Evolutionary conservation across 2,113 vertebrate genomes (phyloP).

Genomic region (Cochlearius cochlearius): DNA sequence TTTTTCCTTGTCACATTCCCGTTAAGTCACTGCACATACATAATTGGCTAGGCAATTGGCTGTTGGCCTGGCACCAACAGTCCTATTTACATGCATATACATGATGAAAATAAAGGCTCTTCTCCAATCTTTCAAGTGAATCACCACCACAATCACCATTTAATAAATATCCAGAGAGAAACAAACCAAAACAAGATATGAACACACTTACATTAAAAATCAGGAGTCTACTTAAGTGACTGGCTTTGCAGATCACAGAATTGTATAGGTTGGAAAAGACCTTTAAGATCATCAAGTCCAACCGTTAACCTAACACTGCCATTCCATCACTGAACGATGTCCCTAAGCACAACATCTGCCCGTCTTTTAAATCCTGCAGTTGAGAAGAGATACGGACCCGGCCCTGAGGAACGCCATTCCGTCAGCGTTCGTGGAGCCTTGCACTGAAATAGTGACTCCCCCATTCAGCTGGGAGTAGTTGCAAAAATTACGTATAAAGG

Average conservation of each 20-base stretch:
- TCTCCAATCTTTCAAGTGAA: neutral
- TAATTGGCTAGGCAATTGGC: neutral
- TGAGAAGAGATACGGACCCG: neutral
- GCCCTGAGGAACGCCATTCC: neutral
- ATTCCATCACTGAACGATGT: too few species aligned
- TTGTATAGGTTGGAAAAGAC: too few species aligned
- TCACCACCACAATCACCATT: neutral
- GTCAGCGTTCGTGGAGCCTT: neutral
- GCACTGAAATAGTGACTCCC: neutral
- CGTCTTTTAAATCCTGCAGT: too few species aligned
- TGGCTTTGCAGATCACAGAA: neutral
- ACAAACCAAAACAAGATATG: neutral
- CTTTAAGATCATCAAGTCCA: too few species aligned
- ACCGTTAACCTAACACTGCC: too few species aligned
- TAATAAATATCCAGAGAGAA: constrained; percentile 13
- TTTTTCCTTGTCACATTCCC: neutral
- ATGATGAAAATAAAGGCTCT: neutral
- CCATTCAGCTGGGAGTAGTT: neutral
- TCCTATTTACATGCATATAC: neutral
- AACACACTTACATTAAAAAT: neutral
- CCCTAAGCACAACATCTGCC: too few species aligned
- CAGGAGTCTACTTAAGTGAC: neutral
- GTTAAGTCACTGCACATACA: neutral
- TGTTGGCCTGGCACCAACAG: neutral
- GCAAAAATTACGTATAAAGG: neutral